Percentiles rank a stretch among this genome's conserved stretches.
These are phyloP conservation scores for Eupithecia pulchellata DNA, from an alignment of 2,888 invertebrate genomes.

Conservation along the genomic window DNA sequence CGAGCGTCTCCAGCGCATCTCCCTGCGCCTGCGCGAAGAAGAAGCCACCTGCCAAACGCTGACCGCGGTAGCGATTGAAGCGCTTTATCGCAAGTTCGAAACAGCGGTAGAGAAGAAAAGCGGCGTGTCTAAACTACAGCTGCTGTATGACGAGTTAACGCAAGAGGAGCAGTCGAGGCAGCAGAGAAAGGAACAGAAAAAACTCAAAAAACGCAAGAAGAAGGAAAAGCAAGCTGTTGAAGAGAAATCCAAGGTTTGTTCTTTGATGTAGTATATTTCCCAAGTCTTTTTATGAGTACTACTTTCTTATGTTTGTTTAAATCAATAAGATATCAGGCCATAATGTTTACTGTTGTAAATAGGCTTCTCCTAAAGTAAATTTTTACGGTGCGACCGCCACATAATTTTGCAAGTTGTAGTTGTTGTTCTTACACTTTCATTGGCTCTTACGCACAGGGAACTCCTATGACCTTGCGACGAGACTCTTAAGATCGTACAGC, in stretches of 20 bases:
- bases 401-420: neutral
- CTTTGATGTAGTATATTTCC: neutral
- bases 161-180: slow-evolving; percentile 94
- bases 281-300: neutral
- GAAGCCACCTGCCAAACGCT: slow-evolving; percentile 97
- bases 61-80: slow-evolving; percentile 94
- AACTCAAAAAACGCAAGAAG: slow-evolving; percentile 91
- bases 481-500: neutral
- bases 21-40: slow-evolving; percentile 94
- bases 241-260: slow-evolving; percentile 73
- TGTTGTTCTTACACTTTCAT: neutral
- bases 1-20: slow-evolving; percentile 94
- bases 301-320: neutral
- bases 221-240: slow-evolving; percentile 83
- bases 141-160: slow-evolving; percentile 94
- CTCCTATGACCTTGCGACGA: too few relatives aligned
- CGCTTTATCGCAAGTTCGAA: slow-evolving; percentile 95
- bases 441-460: neutral
- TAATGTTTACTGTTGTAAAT: neutral
- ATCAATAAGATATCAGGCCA: neutral
- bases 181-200: slow-evolving; percentile 94
- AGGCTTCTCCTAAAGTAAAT: neutral
- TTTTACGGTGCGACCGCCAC: neutral
- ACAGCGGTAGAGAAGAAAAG: slow-evolving; percentile 95
- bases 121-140: slow-evolving; percentile 94